Evolutionary conservation across 2,797 vertebrate species (phyloP).

Genomic region (Paguma larvata): DNA sequence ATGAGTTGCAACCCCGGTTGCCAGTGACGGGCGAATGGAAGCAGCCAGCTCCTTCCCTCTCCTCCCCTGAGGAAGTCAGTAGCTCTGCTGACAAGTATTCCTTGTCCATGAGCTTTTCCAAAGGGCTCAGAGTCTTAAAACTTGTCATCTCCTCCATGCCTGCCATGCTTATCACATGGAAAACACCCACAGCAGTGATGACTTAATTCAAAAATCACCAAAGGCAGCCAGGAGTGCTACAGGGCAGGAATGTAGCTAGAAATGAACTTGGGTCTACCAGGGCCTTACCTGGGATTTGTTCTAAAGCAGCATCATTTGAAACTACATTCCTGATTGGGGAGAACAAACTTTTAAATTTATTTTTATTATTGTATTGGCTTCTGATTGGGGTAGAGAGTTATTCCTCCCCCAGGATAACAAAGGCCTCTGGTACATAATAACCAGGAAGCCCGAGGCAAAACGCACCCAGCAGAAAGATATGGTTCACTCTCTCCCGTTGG

Average conservation of each 20-base stretch:
- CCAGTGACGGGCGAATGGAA: not conserved
- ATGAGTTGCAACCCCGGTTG: not conserved
- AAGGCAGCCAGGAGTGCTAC: not conserved
- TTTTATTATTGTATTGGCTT: conserved; percentile 15
- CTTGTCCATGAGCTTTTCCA: not conserved
- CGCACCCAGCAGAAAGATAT: not conserved
- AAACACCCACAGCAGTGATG: no score
- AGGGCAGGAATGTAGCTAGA: not conserved
- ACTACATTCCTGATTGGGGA: not conserved
- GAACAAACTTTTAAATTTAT: not conserved
- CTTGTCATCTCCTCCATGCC: not conserved
- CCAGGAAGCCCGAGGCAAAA: not conserved
- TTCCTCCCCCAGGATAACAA: not conserved
- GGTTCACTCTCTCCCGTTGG: not conserved
- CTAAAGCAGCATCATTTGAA: not conserved
- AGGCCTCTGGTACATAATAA: not conserved
- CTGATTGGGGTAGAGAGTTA: not conserved
- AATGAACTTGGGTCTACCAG: not conserved
- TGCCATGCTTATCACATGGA: not conserved
- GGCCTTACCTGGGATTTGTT: not conserved
- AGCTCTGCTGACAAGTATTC: not conserved
- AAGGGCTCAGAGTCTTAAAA: not conserved
- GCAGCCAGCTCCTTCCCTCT: not conserved
- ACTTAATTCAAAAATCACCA: not conserved
- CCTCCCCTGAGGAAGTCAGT: not conserved